Conservation (phyloP, 1,140 invertebrate genomes). For the Cyclargus thomasi region DNA sequence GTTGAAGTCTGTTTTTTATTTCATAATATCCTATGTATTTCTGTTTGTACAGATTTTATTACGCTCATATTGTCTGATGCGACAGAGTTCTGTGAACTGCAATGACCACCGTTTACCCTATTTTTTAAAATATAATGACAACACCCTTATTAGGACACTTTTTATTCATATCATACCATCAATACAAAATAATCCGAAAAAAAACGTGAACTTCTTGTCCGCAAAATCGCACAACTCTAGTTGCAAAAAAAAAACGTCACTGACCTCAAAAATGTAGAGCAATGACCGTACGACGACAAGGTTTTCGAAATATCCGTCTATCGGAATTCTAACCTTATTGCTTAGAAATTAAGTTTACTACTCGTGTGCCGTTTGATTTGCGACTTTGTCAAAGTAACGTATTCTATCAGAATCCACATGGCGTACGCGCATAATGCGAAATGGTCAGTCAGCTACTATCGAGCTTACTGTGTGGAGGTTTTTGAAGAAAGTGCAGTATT, state of each 20-base stretch:
- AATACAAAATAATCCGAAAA: background rate
- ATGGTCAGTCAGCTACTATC: constrained; percentile 2
- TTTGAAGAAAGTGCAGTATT: background rate
- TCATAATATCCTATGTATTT: background rate
- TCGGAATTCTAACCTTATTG: constrained; percentile 26
- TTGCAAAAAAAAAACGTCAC: constrained; percentile 61
- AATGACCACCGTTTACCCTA: background rate
- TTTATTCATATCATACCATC: background rate
- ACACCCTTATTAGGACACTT: background rate
- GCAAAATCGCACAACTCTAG: constrained; percentile 45
- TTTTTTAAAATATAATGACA: background rate
- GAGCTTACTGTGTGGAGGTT: background rate
- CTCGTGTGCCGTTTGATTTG: constrained; percentile 21
- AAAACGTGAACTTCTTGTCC: constrained; percentile 32
- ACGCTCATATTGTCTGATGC: background rate
- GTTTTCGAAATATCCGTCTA: constrained; percentile 25
- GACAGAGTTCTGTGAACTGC: background rate
- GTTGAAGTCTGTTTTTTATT: no score
- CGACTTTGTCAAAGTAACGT: constrained; percentile 30
- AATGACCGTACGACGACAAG: constrained; percentile 32
- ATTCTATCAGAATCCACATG: constrained; percentile 7
- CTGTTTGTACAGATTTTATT: background rate
- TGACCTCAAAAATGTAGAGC: constrained; percentile 55
- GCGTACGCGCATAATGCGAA: constrained; percentile 13
- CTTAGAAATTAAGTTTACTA: constrained; percentile 27